phyloP scores from a whole-genome alignment of 2,113 vertebrate genomes.

The Psittacus erithacus region DNA sequence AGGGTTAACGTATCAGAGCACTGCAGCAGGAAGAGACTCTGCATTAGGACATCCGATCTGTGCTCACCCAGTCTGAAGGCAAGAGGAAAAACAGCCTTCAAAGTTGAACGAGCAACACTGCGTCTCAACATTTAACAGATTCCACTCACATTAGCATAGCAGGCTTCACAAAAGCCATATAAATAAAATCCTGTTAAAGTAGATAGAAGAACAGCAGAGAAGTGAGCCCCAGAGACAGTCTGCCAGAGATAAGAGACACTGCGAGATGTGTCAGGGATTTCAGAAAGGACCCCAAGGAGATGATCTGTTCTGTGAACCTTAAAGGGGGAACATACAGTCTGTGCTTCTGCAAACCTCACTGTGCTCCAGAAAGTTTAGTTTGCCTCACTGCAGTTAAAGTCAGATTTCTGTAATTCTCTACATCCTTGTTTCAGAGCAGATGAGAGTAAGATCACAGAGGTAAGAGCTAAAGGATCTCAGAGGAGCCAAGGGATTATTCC shows the following conservation, averaged over 20 bases:
- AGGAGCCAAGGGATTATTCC: not conserved
- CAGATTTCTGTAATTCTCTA: not conserved
- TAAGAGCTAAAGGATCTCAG: not conserved
- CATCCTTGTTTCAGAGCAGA: not conserved
- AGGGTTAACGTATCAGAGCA: not conserved
- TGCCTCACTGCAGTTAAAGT: not conserved
- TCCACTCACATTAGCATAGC: not conserved
- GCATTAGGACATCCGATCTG: not conserved
- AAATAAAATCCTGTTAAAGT: not conserved
- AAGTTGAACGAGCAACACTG: not conserved
- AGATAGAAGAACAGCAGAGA: not conserved
- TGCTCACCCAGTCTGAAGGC: not conserved
- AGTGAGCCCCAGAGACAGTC: not conserved
- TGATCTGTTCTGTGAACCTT: not conserved
- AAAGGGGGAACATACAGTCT: rapidly evolving
- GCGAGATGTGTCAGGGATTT: not conserved
- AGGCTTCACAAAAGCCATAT: not conserved
- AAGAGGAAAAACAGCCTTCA: not conserved
- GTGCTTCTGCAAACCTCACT: not conserved
- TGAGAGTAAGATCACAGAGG: not conserved
- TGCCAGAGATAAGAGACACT: not conserved
- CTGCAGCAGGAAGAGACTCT: not conserved
- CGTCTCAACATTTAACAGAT: not conserved
- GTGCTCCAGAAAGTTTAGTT: not conserved
- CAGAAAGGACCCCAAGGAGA: not conserved